These are phyloP conservation scores for Periophthalmodon schlosseri DNA, from an alignment of 2,113 vertebrate genomes.

Conservation along the genomic window DNA sequence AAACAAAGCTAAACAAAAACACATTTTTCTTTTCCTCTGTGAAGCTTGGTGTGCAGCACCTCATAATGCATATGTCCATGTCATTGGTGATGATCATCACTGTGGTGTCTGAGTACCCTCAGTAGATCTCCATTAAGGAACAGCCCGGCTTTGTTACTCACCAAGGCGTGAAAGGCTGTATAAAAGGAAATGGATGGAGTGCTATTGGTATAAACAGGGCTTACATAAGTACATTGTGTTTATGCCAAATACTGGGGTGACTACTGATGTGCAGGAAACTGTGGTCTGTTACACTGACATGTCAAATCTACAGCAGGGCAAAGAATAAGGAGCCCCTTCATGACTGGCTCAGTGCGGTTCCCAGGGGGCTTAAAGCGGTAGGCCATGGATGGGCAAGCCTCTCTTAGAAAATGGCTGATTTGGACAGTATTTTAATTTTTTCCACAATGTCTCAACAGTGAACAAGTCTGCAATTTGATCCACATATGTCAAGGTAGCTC, in stretches of 20 bases:
- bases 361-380: conserved; percentile 35
- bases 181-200: conserved; percentile 35
- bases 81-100: not conserved
- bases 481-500: conserved; percentile 1
- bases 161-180: conserved; percentile 53
- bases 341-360: conserved; percentile 35
- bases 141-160: conserved; percentile 53
- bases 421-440: conserved; percentile 18
- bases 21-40: not conserved
- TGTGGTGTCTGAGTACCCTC: conserved; percentile 20
- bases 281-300: not conserved
- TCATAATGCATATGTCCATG: not conserved
- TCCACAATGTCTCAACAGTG: conserved; percentile 48
- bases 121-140: conserved; percentile 28
- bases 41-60: not conserved
- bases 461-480: not conserved
- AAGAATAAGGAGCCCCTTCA: conserved; percentile 17
- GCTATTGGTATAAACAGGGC: conserved; percentile 71
- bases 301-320: not conserved
- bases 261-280: conserved; percentile 42
- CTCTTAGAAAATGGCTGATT: conserved; percentile 8
- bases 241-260: conserved; percentile 67
- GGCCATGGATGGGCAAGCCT: conserved; percentile 22
- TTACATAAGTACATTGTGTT: conserved; percentile 76
- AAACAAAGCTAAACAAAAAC: not conserved